These are phyloP conservation scores for Heptranchias perlo DNA, from an alignment of 2,113 vertebrate species.

Conservation along the genomic window DNA sequence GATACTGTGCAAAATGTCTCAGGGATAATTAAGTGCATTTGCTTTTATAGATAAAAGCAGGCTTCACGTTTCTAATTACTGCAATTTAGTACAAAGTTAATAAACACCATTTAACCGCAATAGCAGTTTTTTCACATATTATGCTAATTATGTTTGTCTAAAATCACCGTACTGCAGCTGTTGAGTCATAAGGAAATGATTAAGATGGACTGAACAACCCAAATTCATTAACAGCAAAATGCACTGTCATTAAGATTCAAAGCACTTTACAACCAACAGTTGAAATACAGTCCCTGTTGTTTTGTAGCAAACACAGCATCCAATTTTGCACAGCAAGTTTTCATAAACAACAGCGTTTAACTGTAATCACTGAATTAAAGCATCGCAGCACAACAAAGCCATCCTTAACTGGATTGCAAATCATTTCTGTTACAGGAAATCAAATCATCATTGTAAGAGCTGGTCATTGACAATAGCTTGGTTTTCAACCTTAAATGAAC, in stretches of 20 bases:
- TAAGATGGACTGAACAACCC: neutral
- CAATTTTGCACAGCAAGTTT: too few relatives aligned
- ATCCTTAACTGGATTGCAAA: too few relatives aligned
- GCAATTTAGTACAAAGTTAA: neutral
- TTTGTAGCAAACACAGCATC: too few relatives aligned
- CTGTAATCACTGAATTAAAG: too few relatives aligned
- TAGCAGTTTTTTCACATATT: neutral
- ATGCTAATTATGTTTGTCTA: conserved; percentile 15
- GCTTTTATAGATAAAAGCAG: neutral
- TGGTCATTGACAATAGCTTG: neutral
- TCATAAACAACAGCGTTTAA: too few relatives aligned
- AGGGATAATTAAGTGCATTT: neutral
- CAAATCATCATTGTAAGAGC: neutral
- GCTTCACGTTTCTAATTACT: conserved; percentile 13
- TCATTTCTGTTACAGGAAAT: neutral
- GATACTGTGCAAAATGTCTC: neutral
- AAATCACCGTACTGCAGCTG: neutral
- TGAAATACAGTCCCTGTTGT: too few relatives aligned
- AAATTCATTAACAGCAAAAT: neutral
- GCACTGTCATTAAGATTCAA: neutral
- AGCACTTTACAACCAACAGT: too few relatives aligned
- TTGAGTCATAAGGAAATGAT: neutral
- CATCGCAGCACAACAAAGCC: too few relatives aligned
- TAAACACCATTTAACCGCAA: neutral
- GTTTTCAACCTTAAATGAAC: neutral